Base-by-base conservation (phyloP, 2,888 invertebrate species). In the Oscheius sp. region DNA sequence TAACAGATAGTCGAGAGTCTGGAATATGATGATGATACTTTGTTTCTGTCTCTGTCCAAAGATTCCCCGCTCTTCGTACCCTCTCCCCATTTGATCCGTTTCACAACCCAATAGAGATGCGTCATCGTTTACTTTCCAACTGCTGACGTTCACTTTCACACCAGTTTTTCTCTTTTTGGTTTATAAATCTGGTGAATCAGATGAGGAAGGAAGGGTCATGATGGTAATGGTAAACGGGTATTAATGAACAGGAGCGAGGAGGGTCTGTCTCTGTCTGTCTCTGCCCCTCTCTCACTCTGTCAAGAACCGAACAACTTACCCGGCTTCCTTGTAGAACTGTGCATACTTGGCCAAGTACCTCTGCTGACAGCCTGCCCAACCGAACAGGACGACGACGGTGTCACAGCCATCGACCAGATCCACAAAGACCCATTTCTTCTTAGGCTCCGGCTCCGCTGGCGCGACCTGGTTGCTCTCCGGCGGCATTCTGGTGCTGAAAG, bases 281-380 rank as follows among this genome's bases (percentile, higher is more conserved):
- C 51, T 51, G 51, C 11, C 51, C n/a, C 51, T 13, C 51, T 51
- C 51, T n/a, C 58, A 29, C 59, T 32, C 13, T 11, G 13, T 32
- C 29, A 3, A 32, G 35, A 47, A 63, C 29, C 47, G 29, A 47
- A 32, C 68, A 32, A 74, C 91, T 90, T 89, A 94, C 94, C 94
- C 93, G 86, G 92, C 92, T 76, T 93, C 92, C 87, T 94, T 93
- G 88, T 94, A 94, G 76, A 94, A 93, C 84, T 93, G 92, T 60
- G 94, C 93, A 90, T 94, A 94, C 89, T 94, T 94, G 83, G 93
- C 92, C 71, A 94, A 90, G 89, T 94, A 93, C 87, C 93, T 93
- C 89, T 94, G 94, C 89, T 93, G 92, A 89, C 94, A 93, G 53
- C 94, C 94, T 66, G 93, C 93, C 94, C 94, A 94, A 50, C 94